Evolutionary conservation across 2,113 vertebrate genomes (phyloP).

Genomic region (Columbina picui): DNA sequence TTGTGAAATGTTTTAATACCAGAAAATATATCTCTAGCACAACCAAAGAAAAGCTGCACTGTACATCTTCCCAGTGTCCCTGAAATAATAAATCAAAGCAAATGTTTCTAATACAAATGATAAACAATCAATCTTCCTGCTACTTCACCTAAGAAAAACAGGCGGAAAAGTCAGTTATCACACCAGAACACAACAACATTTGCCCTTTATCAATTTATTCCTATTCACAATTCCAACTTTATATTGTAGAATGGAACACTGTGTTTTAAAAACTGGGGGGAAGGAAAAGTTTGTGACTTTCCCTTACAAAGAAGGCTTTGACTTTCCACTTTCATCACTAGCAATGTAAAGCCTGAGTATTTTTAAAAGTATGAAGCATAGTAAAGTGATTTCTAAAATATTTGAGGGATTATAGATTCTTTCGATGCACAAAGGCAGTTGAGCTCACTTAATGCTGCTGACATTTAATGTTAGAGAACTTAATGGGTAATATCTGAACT

Average conservation of each 20-base stretch:
- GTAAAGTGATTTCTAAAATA: background rate
- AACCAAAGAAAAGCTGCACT: rapidly evolving
- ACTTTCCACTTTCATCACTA: background rate
- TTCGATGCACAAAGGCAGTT: background rate
- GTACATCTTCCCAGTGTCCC: background rate
- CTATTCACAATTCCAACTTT: background rate
- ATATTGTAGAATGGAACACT: rapidly evolving
- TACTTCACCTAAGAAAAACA: background rate
- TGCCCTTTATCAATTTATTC: background rate
- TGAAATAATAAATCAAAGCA: background rate
- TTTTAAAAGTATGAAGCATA: background rate
- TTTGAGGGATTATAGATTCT: background rate
- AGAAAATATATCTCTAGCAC: background rate
- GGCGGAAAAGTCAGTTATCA: background rate
- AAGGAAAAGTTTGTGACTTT: background rate
- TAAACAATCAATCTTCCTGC: background rate
- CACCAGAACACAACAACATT: background rate
- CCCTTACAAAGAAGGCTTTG: background rate
- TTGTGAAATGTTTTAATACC: background rate
- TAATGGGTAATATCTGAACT: background rate
- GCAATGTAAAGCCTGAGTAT: background rate
- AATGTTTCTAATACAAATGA: background rate
- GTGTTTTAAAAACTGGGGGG: rapidly evolving
- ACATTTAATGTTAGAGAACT: background rate
- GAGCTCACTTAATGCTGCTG: background rate